Percentiles rank a stretch among this genome's conserved stretches.
phyloP scores from a whole-genome alignment of 2,113 vertebrate species.

The Oryzias javanicus region DNA sequence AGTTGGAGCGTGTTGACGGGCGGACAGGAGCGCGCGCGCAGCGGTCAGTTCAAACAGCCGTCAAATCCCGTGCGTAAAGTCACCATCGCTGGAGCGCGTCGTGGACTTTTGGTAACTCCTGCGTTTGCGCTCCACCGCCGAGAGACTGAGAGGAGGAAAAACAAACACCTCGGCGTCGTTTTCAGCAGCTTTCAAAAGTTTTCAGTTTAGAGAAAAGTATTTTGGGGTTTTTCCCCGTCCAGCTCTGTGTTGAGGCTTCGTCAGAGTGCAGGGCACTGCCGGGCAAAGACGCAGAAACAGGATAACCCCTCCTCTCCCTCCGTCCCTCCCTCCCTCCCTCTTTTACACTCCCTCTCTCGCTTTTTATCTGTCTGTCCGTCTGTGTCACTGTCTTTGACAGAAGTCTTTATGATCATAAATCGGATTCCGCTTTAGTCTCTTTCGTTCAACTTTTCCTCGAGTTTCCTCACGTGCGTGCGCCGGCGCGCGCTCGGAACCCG shows the following conservation, averaged over 20 bases:
- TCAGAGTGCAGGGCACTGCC: constrained; percentile 74
- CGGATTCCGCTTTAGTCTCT: too few relatives aligned
- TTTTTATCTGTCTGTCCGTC: constrained; percentile 7
- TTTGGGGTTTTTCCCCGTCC: constrained; percentile 88
- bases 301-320: constrained; percentile 62
- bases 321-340: constrained; percentile 20
- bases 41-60: constrained; percentile 30
- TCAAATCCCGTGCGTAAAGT: constrained; percentile 64
- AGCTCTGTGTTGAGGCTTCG: constrained; percentile 86
- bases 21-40: background rate
- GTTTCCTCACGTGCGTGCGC: too few relatives aligned
- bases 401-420: too few relatives aligned
- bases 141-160: constrained; percentile 29
- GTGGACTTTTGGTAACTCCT: constrained; percentile 77
- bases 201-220: constrained; percentile 69
- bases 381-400: constrained; percentile 1
- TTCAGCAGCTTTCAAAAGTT: constrained; percentile 56
- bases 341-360: constrained; percentile 8
- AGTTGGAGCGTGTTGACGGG: constrained; percentile 10
- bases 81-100: constrained; percentile 56
- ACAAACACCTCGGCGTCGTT: constrained; percentile 71
- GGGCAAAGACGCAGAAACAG: constrained; percentile 45
- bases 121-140: constrained; percentile 28
- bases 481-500: too few relatives aligned
- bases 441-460: too few relatives aligned